Conservation (phyloP, 2,113 vertebrate genomes). For the Forbesichthys agassizii region DNA sequence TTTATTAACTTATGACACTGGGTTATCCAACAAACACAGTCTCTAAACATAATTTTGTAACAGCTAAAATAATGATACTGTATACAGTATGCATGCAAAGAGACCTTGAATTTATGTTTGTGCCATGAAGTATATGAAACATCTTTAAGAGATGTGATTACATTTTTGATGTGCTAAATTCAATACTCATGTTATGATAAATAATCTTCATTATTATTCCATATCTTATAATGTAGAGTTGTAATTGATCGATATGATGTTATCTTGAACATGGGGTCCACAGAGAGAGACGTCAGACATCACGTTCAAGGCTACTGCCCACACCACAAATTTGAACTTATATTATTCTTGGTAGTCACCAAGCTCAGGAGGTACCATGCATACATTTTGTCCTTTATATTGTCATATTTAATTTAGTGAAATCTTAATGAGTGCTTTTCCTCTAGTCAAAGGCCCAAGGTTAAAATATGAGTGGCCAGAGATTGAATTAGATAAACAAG, state of each 20-base stretch:
- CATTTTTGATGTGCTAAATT: conserved; percentile 71
- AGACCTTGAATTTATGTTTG: conserved; percentile 63
- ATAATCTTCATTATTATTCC: conserved; percentile 72
- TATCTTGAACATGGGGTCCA: conserved; percentile 43
- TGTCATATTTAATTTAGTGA: too few species aligned
- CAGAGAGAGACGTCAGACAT: conserved; percentile 61
- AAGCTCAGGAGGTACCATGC: not conserved
- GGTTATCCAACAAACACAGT: conserved; percentile 23
- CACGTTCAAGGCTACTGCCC: conserved; percentile 34
- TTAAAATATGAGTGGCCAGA: conserved; percentile 61
- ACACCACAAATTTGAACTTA: conserved; percentile 3
- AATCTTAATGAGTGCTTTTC: conserved; percentile 2
- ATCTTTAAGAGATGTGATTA: conserved; percentile 61
- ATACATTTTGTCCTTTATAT: not conserved
- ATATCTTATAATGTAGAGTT: conserved; percentile 59
- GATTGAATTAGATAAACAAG: conserved; percentile 75
- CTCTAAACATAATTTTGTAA: conserved; percentile 30
- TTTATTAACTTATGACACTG: not conserved
- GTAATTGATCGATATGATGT: conserved; percentile 62
- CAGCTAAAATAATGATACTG: conserved; percentile 30
- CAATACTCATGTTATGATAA: conserved; percentile 70
- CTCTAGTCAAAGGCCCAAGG: conserved; percentile 68
- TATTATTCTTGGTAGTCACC: not conserved
- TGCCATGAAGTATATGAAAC: conserved; percentile 41
- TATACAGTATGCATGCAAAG: conserved; percentile 27